Evolutionary conservation across 2,797 vertebrate genomes (phyloP), one percentile per base, ranked within the genome.

Genomic region (Basileuterus tristriatus): DNA sequence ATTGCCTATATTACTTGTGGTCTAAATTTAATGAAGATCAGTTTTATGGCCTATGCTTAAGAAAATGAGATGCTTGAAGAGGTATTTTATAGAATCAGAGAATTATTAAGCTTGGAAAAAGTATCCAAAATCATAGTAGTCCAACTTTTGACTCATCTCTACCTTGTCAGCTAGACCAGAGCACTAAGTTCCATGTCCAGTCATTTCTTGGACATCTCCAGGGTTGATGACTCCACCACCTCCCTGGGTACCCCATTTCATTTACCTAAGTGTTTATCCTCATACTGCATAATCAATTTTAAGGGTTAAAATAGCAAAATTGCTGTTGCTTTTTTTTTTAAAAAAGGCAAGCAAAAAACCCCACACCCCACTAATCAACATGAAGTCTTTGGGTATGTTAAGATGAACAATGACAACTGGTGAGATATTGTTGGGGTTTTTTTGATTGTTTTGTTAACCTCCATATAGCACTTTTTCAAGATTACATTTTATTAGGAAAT

Each of bases 371-470:
- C 6, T 17, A 43, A 39, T 6, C 76, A 37, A n/a, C 3, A 9
- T 8, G 7, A 84, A 50, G 9, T 67, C 11, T 50, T 67, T 39
- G 22, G 46, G 4, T 19, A 47, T 8, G 4, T 19, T 50, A 43
- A 59, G 16, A 11, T 30, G 27, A 74, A 53, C 22, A 60, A n/a
- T 29, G 12, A 60, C 18, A 36, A 1, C 12, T 49, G 6, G 5
- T 4, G 2, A 15, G 8, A 0, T 50, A 43, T 67, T 30, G 8
- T 36, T 30, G 1, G 1, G 0, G 6, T n/a, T 64, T 49, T 63
- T 16, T 55, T 60, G 18, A 9, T 36, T 84, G 8, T 52, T n/a
- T 15, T 11, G 34, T 68, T 67, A 46, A 39, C 9, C 8, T 16
- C 37, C 7, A 15, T 18, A 2, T 6, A 69, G 18, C 9, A 34